These are phyloP conservation scores for Vanacampus margaritifer DNA, from an alignment of 2,113 vertebrate species.

Conservation along the genomic window DNA sequence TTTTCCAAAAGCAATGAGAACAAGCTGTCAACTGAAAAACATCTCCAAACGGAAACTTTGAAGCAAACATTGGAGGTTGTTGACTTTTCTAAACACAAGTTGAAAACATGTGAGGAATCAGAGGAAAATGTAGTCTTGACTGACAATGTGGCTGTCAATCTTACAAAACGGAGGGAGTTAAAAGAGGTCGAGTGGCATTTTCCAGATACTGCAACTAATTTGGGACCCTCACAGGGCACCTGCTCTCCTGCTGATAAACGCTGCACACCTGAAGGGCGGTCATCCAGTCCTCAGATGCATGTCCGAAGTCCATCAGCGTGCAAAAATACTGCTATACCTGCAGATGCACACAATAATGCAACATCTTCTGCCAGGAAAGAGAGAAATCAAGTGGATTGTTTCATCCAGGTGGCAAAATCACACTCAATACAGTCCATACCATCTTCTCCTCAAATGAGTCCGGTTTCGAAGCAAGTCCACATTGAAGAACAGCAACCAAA, in stretches of 20 bases:
- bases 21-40: conserved; percentile 22
- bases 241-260: conserved; percentile 9
- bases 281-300: conserved; percentile 16
- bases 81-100: conserved; percentile 68
- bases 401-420: conserved; percentile 9
- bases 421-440: background rate
- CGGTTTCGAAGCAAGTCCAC: conserved; percentile 17
- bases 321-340: background rate
- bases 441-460: conserved; percentile 12
- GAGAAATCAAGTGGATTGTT: background rate
- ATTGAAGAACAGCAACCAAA: conserved; percentile 3
- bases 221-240: conserved; percentile 18
- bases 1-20: conserved; percentile 52
- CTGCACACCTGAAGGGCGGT: conserved; percentile 24
- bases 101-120: conserved; percentile 57
- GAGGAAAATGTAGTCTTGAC: conserved; percentile 1
- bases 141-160: conserved; percentile 45
- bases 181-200: conserved; percentile 27
- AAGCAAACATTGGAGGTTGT: conserved; percentile 35
- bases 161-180: conserved; percentile 58
- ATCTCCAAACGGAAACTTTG: conserved; percentile 7
- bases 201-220: conserved; percentile 10
- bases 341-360: too few relatives aligned
- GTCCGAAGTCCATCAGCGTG: conserved; percentile 13
- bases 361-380: conserved; percentile 10